These are phyloP conservation scores for Lytechinus pictus DNA, from an alignment of 35 echinoderm and acorn worm genomes.

Conservation along the genomic window DNA sequence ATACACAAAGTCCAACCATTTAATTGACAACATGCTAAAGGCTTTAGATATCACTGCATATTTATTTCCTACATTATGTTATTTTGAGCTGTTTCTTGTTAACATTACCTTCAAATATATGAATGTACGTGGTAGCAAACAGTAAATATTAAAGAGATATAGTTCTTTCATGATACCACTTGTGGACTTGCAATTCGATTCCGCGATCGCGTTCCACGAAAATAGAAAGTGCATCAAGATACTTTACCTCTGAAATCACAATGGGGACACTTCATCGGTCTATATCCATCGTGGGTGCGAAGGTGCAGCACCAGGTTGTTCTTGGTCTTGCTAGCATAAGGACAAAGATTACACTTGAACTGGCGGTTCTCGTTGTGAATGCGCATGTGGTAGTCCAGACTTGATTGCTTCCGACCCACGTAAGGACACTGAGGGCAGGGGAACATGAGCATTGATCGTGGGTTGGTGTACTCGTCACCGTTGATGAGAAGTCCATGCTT, in stretches of 20 bases:
- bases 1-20: not conserved
- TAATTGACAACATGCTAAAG: not conserved
- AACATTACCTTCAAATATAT: no score
- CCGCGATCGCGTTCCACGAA: not conserved
- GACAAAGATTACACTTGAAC: slow-evolving; percentile 78
- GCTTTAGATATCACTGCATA: no score
- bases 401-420: slow-evolving; percentile 85
- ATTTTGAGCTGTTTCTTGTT: no score
- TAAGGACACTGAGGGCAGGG: slow-evolving; percentile 74
- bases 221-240: not conserved
- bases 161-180: not conserved
- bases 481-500: slow-evolving; percentile 78
- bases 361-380: slow-evolving; percentile 85
- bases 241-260: slow-evolving; percentile 92
- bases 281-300: slow-evolving; percentile 85
- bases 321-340: slow-evolving; percentile 91
- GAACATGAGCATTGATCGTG: slow-evolving; percentile 58
- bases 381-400: slow-evolving; percentile 91
- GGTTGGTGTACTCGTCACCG: slow-evolving; percentile 58
- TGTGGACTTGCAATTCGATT: not conserved
- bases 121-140: no score
- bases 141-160: no score
- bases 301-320: slow-evolving; percentile 94
- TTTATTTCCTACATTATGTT: no score
- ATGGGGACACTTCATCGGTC: slow-evolving; percentile 79